phyloP scores from a whole-genome alignment of 2,888 invertebrate species.

The Apodemia hepburni region DNA sequence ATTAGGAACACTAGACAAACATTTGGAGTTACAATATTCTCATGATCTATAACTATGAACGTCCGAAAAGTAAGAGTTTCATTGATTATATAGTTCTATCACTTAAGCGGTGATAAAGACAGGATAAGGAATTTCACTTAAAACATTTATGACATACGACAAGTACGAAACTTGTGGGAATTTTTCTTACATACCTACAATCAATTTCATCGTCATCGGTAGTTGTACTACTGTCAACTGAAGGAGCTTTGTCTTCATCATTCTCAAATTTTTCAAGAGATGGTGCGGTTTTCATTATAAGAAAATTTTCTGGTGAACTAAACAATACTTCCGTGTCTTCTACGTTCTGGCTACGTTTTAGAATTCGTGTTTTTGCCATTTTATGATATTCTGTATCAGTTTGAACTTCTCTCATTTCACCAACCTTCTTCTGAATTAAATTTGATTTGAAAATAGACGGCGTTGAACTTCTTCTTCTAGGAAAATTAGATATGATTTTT shows the following conservation, averaged over 20 bases:
- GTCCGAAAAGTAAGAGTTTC: no score
- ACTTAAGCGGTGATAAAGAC: no score
- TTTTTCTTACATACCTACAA: not conserved
- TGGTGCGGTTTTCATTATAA: slow-evolving; percentile 67
- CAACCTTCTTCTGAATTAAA: slow-evolving; percentile 43
- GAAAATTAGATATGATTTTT: slow-evolving; percentile 33
- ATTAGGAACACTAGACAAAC: no score
- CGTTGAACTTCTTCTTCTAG: slow-evolving; percentile 59
- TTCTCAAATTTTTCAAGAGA: slow-evolving; percentile 53
- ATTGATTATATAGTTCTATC: no score
- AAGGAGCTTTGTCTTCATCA: slow-evolving; percentile 36
- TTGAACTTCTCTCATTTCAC: slow-evolving; percentile 49
- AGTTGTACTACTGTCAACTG: slow-evolving; percentile 22
- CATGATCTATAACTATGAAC: no score
- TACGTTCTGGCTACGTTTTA: slow-evolving; percentile 14
- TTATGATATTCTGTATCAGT: slow-evolving; percentile 65
- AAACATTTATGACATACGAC: no score
- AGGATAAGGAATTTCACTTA: no score
- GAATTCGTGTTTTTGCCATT: slow-evolving; percentile 33
- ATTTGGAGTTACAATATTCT: no score
- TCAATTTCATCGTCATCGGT: slow-evolving; percentile 16
- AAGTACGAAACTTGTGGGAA: not conserved
- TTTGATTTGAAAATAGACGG: slow-evolving; percentile 41
- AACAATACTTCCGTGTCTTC: slow-evolving; percentile 46
- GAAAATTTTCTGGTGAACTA: slow-evolving; percentile 54